Percentiles rank a stretch among this genome's conserved stretches.
Evolutionary conservation across 1,140 invertebrate genomes (phyloP).

Genomic region (Drosophila bipectinata): DNA sequence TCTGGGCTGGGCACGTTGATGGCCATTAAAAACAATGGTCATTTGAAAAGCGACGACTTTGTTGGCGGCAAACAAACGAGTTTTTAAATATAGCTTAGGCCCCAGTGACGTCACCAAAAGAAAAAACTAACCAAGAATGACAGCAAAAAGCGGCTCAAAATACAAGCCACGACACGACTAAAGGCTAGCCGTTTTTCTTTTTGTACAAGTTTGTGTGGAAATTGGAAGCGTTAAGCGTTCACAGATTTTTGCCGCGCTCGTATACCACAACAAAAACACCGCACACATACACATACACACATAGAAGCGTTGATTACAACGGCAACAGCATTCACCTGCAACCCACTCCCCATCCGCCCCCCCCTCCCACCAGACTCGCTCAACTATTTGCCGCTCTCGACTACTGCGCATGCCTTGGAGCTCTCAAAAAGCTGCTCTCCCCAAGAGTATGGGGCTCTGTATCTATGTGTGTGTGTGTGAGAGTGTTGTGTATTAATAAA

Average conservation of each 20-base stretch:
- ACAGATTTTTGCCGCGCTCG: constrained; percentile 67
- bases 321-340: constrained; percentile 65
- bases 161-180: constrained; percentile 1
- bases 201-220: constrained; percentile 52
- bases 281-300: constrained; percentile 9
- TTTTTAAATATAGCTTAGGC: constrained; percentile 60
- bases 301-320: constrained; percentile 31
- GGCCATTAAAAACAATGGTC: constrained; percentile 55
- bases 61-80: constrained; percentile 57
- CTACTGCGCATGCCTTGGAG: constrained; percentile 44
- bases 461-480: constrained; percentile 21
- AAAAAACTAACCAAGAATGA: constrained; percentile 55
- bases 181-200: constrained; percentile 25
- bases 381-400: background rate
- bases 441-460: background rate
- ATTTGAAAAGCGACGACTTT: constrained; percentile 13
- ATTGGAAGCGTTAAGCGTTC: constrained; percentile 45
- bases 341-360: constrained; percentile 8
- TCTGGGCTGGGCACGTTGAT: constrained; percentile 20
- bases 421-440: constrained; percentile 7
- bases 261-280: constrained; percentile 58
- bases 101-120: constrained; percentile 64
- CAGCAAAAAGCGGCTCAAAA: constrained; percentile 40
- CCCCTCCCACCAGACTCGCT: background rate
- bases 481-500: constrained; percentile 74